A percentile compares a stretch with the other conserved stretches of the same genome.
Conservation (phyloP, 1,140 invertebrate species). For the Samia ricini region DNA sequence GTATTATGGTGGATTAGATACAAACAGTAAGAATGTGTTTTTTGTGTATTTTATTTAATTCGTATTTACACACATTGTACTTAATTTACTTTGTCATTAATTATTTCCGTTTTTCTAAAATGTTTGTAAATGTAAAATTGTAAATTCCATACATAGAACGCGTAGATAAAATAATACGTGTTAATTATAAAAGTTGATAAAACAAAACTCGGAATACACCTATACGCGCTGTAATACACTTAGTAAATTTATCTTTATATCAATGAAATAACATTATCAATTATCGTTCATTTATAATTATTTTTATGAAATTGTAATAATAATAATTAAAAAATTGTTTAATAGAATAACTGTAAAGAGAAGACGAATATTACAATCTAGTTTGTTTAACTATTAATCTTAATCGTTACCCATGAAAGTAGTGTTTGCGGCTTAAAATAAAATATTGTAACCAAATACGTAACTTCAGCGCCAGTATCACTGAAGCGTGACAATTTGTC, state of each 20-base stretch:
- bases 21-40: not conserved
- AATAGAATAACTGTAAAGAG: too few relatives aligned
- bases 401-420: too few relatives aligned
- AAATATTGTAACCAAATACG: not conserved
- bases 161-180: not conserved
- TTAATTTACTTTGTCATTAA: not conserved
- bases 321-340: too few relatives aligned
- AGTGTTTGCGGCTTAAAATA: too few relatives aligned
- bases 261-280: not conserved
- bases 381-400: too few relatives aligned
- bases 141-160: not conserved
- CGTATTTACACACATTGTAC: not conserved
- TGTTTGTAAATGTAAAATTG: not conserved
- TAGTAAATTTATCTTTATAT: not conserved
- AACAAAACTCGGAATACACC: not conserved
- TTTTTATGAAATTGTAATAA: too few relatives aligned
- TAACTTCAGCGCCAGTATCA: slow-evolving; percentile 5
- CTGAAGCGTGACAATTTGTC: slow-evolving; percentile 27
- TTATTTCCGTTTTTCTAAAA: not conserved
- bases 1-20: not conserved
- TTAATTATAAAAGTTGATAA: not conserved
- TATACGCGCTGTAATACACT: not conserved
- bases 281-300: too few relatives aligned
- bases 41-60: not conserved
- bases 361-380: too few relatives aligned